Percentiles rank a stretch among this genome's conserved stretches.
These are phyloP conservation scores for Gonioctena quinquepunctata DNA, from an alignment of 1,140 invertebrate species.

Conservation along the genomic window DNA sequence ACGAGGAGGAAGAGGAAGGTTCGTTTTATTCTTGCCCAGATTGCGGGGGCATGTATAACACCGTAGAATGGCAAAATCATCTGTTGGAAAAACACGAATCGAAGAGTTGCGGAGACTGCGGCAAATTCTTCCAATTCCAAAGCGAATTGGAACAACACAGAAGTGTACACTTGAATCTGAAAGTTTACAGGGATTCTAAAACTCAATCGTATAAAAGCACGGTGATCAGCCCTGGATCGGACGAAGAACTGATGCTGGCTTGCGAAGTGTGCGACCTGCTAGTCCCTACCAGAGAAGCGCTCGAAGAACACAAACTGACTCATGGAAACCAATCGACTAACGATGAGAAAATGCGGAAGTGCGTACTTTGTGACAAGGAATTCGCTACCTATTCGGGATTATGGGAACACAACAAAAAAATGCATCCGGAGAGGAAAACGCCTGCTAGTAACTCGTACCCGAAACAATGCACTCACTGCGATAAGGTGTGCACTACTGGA, in stretches of 20 bases:
- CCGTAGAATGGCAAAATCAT: constrained; percentile 61
- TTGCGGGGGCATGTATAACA: constrained; percentile 61
- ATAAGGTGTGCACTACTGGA: constrained; percentile 38
- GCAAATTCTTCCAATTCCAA: constrained; percentile 63
- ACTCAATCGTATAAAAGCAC: constrained; percentile 43
- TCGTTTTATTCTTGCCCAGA: constrained; percentile 63
- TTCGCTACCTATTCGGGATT: constrained; percentile 37
- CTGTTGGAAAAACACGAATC: constrained; percentile 59
- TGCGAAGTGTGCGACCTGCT: constrained; percentile 45
- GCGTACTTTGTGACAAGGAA: constrained; percentile 37
- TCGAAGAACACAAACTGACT: constrained; percentile 37
- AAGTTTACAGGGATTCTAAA: constrained; percentile 60
- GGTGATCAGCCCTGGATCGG: constrained; percentile 38
- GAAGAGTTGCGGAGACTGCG: constrained; percentile 66
- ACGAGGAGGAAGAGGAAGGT: constrained; percentile 54
- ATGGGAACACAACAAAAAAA: constrained; percentile 42
- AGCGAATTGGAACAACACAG: constrained; percentile 66
- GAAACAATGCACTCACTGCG: constrained; percentile 44
- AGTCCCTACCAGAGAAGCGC: constrained; percentile 38
- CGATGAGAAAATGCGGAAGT: constrained; percentile 32
- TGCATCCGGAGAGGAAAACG: constrained; percentile 34
- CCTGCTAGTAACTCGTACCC: constrained; percentile 26
- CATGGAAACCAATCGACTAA: constrained; percentile 16
- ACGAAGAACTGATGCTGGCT: constrained; percentile 20
- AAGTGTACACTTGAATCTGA: constrained; percentile 67